Evolutionary conservation across 1,140 invertebrate species (phyloP).

Genomic region (Drosophila sechellia): DNA sequence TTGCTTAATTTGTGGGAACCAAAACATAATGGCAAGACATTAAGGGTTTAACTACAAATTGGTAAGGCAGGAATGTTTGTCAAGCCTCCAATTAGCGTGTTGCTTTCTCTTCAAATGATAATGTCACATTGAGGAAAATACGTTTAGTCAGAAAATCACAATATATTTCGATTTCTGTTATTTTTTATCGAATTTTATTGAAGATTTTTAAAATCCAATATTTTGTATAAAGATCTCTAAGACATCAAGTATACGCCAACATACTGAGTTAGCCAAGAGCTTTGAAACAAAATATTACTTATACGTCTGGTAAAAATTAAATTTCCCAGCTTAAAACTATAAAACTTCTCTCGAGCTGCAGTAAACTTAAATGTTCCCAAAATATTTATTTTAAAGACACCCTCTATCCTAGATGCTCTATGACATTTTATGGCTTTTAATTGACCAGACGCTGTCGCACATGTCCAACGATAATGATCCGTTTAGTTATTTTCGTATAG

Average conservation of each 20-base stretch:
- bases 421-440: constrained; percentile 54
- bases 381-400: constrained; percentile 3
- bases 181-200: too few species aligned
- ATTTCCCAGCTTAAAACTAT: neutral
- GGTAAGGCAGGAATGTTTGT: constrained; percentile 10
- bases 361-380: too few species aligned
- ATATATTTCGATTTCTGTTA: too few species aligned
- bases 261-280: neutral
- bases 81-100: constrained; percentile 23
- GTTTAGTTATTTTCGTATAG: constrained; percentile 53
- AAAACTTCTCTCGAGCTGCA: too few species aligned
- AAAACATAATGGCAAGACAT: constrained; percentile 14
- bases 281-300: constrained; percentile 7
- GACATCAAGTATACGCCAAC: neutral
- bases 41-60: constrained; percentile 17
- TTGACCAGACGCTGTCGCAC: constrained; percentile 52
- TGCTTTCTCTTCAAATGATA: constrained; percentile 11
- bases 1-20: constrained; percentile 14
- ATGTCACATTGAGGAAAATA: neutral
- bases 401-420: constrained; percentile 42
- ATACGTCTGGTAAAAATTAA: constrained; percentile 5
- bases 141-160: neutral
- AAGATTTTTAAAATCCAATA: too few species aligned
- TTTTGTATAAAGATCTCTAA: neutral
- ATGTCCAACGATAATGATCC: constrained; percentile 48